A percentile compares a stretch with the other conserved stretches of the same genome.
phyloP scores from a whole-genome alignment of 2,888 invertebrate genomes.

The Hydriomena furcata region DNA sequence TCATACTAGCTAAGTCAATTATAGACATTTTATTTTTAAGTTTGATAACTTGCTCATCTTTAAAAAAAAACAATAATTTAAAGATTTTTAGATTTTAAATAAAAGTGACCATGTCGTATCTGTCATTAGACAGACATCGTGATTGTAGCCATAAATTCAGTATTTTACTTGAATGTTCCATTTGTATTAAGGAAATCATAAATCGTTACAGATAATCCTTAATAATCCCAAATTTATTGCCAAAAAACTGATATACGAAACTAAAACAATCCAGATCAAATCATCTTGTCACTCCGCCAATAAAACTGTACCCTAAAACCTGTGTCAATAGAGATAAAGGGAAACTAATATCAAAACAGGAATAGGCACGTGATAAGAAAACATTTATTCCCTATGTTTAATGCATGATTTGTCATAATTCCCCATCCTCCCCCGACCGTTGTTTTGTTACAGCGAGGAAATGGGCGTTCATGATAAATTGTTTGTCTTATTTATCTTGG shows the following conservation, averaged over 20 bases:
- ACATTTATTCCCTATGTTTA: constrained; percentile 84
- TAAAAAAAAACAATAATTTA: too few species aligned
- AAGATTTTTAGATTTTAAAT: too few species aligned
- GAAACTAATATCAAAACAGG: constrained; percentile 83
- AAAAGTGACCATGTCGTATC: too few species aligned
- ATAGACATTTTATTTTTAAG: too few species aligned
- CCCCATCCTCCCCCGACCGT: constrained; percentile 71
- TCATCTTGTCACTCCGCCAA: constrained; percentile 62
- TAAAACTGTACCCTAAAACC: constrained; percentile 76
- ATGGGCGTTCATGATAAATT: constrained; percentile 79
- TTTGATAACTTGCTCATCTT: too few species aligned
- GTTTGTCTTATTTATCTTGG: constrained; percentile 78
- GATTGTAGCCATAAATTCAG: background rate
- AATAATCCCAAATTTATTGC: constrained; percentile 3
- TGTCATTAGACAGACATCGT: too few species aligned
- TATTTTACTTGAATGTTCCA: background rate
- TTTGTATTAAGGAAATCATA: background rate
- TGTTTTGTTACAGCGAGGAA: constrained; percentile 77
- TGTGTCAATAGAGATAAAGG: constrained; percentile 83
- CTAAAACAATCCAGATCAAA: constrained; percentile 38
- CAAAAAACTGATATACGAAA: constrained; percentile 6
- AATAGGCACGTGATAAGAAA: constrained; percentile 84
- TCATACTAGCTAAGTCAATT: too few species aligned
- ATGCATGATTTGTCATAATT: constrained; percentile 84
- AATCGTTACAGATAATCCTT: background rate